Percentiles rank a stretch among this genome's conserved stretches.
phyloP scores from a whole-genome alignment of 2,113 vertebrate genomes.

The Ciconia stormi region DNA sequence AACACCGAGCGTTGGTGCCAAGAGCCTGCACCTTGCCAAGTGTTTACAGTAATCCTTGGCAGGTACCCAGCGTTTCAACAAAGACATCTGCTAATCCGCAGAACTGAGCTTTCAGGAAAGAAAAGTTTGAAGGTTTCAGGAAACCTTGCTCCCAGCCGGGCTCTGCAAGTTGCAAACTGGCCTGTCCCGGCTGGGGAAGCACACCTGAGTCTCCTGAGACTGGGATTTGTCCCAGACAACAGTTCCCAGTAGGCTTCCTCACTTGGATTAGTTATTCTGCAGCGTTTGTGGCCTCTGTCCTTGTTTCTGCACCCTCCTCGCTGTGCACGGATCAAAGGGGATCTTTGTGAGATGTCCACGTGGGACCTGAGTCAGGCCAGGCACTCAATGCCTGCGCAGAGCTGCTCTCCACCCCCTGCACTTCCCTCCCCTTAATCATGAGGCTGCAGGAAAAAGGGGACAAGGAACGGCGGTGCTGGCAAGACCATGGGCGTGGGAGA shows the following conservation, averaged over 20 bases:
- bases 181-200: background rate
- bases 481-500: background rate
- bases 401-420: background rate
- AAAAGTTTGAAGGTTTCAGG: background rate
- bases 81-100: slow-evolving; percentile 15
- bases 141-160: background rate
- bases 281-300: background rate
- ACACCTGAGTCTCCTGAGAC: background rate
- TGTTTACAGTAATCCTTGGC: slow-evolving; percentile 53
- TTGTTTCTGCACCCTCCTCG: background rate
- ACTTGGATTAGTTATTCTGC: background rate
- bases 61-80: background rate
- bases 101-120: slow-evolving; percentile 18
- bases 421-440: background rate
- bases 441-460: background rate
- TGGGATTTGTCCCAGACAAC: background rate
- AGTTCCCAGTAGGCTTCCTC: background rate
- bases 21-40: slow-evolving; percentile 34
- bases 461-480: background rate
- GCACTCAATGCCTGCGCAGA: fast-evolving
- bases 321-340: background rate
- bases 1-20: background rate
- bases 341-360: background rate
- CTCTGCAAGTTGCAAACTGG: background rate
- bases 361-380: background rate